Evolutionary conservation across 2,113 vertebrate genomes (phyloP), one percentile per base, ranked within the genome.

Genomic region (Probosciger aterrimus): DNA sequence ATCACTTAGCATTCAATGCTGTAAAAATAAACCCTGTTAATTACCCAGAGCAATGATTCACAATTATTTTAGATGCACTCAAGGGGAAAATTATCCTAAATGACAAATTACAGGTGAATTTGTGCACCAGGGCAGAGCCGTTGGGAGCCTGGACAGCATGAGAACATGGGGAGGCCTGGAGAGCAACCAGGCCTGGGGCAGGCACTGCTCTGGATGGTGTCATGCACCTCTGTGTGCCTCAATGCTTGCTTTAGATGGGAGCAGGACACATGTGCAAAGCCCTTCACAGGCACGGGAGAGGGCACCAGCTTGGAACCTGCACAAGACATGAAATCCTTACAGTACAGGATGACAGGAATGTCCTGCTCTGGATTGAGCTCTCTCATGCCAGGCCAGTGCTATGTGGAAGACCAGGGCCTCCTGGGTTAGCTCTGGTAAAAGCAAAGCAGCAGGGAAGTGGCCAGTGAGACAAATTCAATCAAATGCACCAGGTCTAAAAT

Each of bases 51-150:
- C 88, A 92, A 88, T 62, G 90, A 94, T 60, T 96, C 86, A 87
- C 79, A 95, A 93, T 96, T 93, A 95, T 96, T 95, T 97, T 82
- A 95, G 93, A 75, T 83, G 92, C 52, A 53, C 82, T 95, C 95
- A 71, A 74, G 92, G 86, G 92, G 88, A 93, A 97, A 97, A 97
- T 96, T 44, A 95, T 14, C 50, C 55, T 96, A 96, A 95, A 95
- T 94, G 93, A 96, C 86, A 88, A 96, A 95, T 95, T 92, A 65
- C 60, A 67, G 73, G 86, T 80, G 91, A 83, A 86, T 90, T n/a
- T 82, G 55, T 77, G 90, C 90, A 50, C 12, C 43, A 15, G 64
- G 73, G 73, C 88, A 86, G 64, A 90, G 71, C 59, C 5, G 0
- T 24, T 1, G 0, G 35, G 52, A 80, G 79, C 28, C 68, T 22